phyloP scores from a whole-genome alignment of 2,797 vertebrate genomes.

The Okamejei kenojei region DNA sequence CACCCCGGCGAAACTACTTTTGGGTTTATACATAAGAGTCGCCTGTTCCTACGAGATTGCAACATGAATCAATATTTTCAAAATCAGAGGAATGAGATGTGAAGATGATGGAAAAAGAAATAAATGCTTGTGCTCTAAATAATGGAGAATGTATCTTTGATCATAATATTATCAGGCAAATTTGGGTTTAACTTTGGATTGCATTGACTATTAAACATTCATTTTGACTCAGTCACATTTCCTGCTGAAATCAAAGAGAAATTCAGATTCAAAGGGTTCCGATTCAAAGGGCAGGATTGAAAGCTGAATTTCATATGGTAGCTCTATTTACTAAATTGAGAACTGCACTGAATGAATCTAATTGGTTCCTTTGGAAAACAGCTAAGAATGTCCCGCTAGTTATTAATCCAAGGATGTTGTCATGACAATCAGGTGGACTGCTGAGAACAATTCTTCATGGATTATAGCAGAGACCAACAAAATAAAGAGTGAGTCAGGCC shows the following conservation, averaged over 20 bases:
- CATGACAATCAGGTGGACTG: not conserved
- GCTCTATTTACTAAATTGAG: slow-evolving; percentile 12
- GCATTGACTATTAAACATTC: not conserved
- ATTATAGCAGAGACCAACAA: not conserved
- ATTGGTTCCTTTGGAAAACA: not conserved
- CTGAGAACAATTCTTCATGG: not conserved
- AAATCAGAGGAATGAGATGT: not conserved
- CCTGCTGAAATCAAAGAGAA: not conserved
- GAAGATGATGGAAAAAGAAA: not conserved
- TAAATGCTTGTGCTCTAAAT: not conserved
- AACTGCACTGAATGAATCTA: not conserved
- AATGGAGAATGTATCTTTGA: not conserved
- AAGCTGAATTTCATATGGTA: not conserved
- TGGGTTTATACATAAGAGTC: not conserved
- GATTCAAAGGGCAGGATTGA: no score
- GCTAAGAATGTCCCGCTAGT: not conserved
- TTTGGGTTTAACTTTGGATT: no score
- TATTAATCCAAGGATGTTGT: not conserved
- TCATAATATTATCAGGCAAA: not conserved
- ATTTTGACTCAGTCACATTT: not conserved
- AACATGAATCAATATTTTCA: not conserved
- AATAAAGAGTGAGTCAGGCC: not conserved
- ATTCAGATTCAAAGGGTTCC: not conserved
- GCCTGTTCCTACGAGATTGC: not conserved
- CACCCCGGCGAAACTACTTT: not conserved